phyloP scores from a whole-genome alignment of 2,888 invertebrate genomes.

The Tenthredo amoena region DNA sequence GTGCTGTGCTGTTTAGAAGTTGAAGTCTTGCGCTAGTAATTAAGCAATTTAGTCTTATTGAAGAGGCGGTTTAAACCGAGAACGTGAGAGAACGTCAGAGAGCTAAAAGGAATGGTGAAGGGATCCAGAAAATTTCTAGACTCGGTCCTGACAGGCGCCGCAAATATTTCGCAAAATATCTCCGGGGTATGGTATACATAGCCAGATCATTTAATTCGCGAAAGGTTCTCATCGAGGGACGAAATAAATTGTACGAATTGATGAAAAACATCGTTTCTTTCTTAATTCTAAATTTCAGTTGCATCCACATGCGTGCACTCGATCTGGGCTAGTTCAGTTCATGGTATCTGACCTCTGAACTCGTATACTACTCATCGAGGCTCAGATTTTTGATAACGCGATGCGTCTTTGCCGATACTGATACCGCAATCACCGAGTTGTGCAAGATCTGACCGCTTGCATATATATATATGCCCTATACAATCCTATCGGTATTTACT shows the following conservation, averaged over 20 bases:
- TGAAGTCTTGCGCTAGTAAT: constrained; percentile 2
- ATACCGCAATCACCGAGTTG: not conserved
- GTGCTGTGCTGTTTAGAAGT: not conserved
- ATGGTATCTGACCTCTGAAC: constrained; percentile 40
- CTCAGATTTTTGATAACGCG: constrained; percentile 32
- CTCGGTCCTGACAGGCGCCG: not conserved
- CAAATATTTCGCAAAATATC: not conserved
- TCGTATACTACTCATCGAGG: not conserved
- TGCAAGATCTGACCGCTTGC: constrained; percentile 21
- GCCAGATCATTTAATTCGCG: too few relatives aligned
- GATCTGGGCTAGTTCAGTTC: not conserved
- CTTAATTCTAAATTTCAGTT: not conserved
- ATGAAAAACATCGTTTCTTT: not conserved
- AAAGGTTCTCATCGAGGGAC: too few relatives aligned
- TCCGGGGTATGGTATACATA: not conserved
- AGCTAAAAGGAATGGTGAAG: not conserved
- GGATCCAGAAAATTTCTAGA: not conserved
- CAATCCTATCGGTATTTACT: not conserved
- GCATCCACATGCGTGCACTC: not conserved
- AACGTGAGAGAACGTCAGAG: not conserved
- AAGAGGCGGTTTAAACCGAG: not conserved
- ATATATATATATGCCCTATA: not conserved
- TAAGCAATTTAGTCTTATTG: constrained; percentile 36
- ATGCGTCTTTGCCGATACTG: not conserved
- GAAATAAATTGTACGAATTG: too few relatives aligned